Evolutionary conservation across 2,888 invertebrate species (phyloP), one percentile per base, ranked within the genome.

Genomic region (Morpho helenor): DNA sequence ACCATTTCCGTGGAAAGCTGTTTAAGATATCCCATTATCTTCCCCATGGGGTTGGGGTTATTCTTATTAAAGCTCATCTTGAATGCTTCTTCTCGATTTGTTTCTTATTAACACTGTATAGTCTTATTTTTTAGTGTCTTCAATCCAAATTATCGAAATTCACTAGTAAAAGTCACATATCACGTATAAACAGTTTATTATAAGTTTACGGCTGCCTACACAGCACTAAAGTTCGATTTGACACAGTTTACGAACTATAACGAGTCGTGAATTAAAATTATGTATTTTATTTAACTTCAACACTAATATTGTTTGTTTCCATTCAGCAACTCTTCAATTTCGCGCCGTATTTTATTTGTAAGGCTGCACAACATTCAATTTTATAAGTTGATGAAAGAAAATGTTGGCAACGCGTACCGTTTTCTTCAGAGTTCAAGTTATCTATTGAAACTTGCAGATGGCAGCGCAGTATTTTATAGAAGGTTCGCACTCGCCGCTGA

Each of bases 391-490:
- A 73, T 73, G 72, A 73, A 71, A 70, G 74, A 69, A 75, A 79
- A 81, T 82, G 82, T 86, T 87, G 80, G 80, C 75, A 84, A 77
- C 87, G 80, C 84, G 86, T 75, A 82, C 81, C 77, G 80, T 78
- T 76, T 83, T 80, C 74, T 79, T 82, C 82, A 80, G 83, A 81
- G 79, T 76, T 81, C 87, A 82, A 87, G 89, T 90, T 90, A 84
- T 84, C 84, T 84, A 89, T 89, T 88, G 84, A 87, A 88, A 87
- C 89, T 84, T 85, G 86, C 84, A 90, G 90, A 90, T 87, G 90
- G 88, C 90, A 82, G 87, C 81, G 84, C 80, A 77, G 83, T 85
- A 79, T 87, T 89, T 84, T 90, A 90, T 90, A 84, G 80, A 73
- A 80, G 76, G 83, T 77, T 78, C 80, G 73, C 71, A 72, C 72